These are phyloP conservation scores for Aphis craccivora DNA, from an alignment of 1,140 invertebrate genomes.

Conservation along the genomic window DNA sequence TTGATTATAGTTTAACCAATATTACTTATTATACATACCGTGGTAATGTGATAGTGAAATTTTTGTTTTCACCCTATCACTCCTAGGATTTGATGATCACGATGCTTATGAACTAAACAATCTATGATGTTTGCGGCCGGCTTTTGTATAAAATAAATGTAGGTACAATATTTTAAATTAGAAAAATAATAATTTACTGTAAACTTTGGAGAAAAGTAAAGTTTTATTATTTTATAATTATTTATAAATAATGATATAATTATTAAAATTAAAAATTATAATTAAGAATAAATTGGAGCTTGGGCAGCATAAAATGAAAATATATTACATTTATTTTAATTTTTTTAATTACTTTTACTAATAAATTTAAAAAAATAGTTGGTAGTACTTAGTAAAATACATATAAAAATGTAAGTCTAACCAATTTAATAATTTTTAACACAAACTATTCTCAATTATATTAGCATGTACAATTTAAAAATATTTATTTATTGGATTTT, in stretches of 20 bases:
- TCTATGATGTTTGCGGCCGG: neutral
- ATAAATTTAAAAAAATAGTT: neutral
- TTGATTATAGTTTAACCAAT: neutral
- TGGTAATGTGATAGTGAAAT: neutral
- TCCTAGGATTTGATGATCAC: neutral
- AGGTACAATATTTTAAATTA: neutral
- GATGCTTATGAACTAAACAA: neutral
- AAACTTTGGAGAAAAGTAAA: neutral
- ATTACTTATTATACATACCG: neutral
- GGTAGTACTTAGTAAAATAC: neutral
- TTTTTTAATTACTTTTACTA: neutral
- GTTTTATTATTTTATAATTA: constrained; percentile 10
- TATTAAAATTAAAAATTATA: constrained; percentile 20
- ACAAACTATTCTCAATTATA: neutral
- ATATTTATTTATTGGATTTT: neutral
- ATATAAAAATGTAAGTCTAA: neutral
- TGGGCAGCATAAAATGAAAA: neutral
- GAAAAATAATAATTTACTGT: neutral
- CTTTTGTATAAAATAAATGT: neutral
- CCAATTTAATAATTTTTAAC: neutral
- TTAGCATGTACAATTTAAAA: too few species aligned
- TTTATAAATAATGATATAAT: neutral
- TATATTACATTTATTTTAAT: neutral
- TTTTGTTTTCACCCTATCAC: neutral
- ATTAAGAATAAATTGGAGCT: constrained; percentile 7